A percentile compares a stretch with the other conserved stretches of the same genome.
These are phyloP conservation scores for Lagodon rhomboides DNA, from an alignment of 2,797 vertebrate species.

Conservation along the genomic window DNA sequence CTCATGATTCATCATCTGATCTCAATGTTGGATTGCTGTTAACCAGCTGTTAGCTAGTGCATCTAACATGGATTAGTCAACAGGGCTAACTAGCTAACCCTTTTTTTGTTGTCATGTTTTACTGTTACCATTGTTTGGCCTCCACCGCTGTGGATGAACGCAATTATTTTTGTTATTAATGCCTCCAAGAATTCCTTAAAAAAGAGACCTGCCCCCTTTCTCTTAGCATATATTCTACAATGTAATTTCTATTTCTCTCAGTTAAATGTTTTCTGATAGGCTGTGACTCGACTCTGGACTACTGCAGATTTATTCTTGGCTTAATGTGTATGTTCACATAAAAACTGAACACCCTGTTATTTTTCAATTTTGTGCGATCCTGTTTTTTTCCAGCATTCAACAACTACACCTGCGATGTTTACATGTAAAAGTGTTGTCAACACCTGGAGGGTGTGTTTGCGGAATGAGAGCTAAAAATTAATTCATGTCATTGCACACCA, in stretches of 20 bases:
- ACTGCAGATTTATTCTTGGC: neutral
- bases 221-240: neutral
- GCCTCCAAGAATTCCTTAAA: constrained; percentile 1
- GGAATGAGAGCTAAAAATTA: neutral
- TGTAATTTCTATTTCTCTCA: neutral
- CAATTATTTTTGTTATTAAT: constrained; percentile 7
- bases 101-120: neutral
- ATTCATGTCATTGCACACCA: neutral
- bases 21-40: neutral
- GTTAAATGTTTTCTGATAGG: constrained; percentile 4
- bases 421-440: neutral
- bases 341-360: neutral
- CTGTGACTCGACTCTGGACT: neutral
- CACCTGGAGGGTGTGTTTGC: neutral
- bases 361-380: neutral
- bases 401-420: neutral
- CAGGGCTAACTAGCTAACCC: neutral
- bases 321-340: neutral
- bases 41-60: neutral
- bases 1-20: neutral
- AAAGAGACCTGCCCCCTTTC: neutral
- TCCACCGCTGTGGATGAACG: neutral
- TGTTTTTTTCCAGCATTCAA: neutral
- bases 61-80: neutral
- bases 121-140: neutral